Conservation (phyloP, 2,113 vertebrate genomes). For the Hepsetus odoe region DNA sequence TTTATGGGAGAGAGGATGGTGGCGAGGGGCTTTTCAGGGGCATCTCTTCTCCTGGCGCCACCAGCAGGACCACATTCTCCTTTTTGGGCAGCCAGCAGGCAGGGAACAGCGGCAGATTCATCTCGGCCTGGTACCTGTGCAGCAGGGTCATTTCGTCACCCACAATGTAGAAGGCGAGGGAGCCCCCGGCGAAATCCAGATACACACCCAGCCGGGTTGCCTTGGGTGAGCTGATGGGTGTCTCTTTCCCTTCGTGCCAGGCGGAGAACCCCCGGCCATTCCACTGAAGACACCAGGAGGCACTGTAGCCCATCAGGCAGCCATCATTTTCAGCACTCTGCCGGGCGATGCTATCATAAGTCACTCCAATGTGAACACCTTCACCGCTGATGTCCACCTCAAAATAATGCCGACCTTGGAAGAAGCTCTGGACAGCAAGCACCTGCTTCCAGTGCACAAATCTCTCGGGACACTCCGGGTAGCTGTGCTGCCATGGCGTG, state of each 20-base stretch:
- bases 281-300: conserved; percentile 83
- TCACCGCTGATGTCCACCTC: conserved; percentile 78
- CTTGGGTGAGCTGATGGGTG: conserved; percentile 61
- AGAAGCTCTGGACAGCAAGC: conserved; percentile 79
- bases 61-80: conserved; percentile 74
- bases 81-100: conserved; percentile 85
- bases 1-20: conserved; percentile 56
- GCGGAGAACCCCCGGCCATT: conserved; percentile 81
- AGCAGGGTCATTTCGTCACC: conserved; percentile 70
- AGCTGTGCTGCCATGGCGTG: conserved; percentile 82
- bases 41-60: conserved; percentile 64
- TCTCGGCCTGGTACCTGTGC: conserved; percentile 73
- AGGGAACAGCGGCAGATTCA: conserved; percentile 77
- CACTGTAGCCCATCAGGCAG: conserved; percentile 78
- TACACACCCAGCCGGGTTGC: conserved; percentile 78
- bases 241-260: conserved; percentile 81
- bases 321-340: conserved; percentile 75
- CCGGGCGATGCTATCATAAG: conserved; percentile 78
- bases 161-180: conserved; percentile 76
- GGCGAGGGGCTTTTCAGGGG: conserved; percentile 64
- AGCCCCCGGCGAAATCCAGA: conserved; percentile 68
- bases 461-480: conserved; percentile 75
- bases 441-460: conserved; percentile 81
- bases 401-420: conserved; percentile 78
- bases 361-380: conserved; percentile 76